Base-by-base conservation (phyloP, 30 jellyfish, hydroid and myxozoan species). In the Morbakka virulenta region DNA sequence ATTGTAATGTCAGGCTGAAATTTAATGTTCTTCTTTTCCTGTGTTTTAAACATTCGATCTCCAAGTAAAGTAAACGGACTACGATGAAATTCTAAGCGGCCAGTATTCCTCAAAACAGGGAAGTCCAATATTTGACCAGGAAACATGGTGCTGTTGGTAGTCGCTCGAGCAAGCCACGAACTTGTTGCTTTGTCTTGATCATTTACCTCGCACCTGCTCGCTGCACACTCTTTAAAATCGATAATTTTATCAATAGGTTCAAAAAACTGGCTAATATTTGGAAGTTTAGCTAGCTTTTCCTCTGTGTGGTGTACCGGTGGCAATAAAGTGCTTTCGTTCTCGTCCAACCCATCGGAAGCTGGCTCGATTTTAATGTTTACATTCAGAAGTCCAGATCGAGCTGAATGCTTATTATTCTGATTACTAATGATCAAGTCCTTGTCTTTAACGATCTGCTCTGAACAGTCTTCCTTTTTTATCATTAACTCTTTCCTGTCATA, bases 251-350 rank as follows among this genome's bases (percentile, higher is more conserved):
- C 96, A 6, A 86, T 86, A 21, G 96, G 96, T 81, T 86, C 89
- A 35, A 86, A 86, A 77, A 86, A 86, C 51, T 76, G 96, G 61
- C 96, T 86, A 50, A 86, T 86, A 49, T 86, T 86, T 64, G 96
- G 96, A 49, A 86, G 50, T 29, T 76, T 76, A 12, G 53, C 41
- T 2, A 63, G 64, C 68, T 76, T 51, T 28, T 67, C 91, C 4
- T 20, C 63, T 17, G 28, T 68, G 21, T 32, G 61, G 30, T 23
- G 32, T 12, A 64, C 85, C 23, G 29, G 20, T 20, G 34, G 66
- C n/a, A 21, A 66, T 0, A 52, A 63, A 3, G 53, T 23, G 9
- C 67, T 69, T n/a, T 67, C 47, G n/a, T 72, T 33, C n/a, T 47
- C 47, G 32, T 52, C 49, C 0, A 62, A 48, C 22, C 32, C 80